Evolutionary conservation across 2,113 vertebrate species (phyloP), one percentile per base, ranked within the genome.

Genomic region (Nothobranchius furzeri): DNA sequence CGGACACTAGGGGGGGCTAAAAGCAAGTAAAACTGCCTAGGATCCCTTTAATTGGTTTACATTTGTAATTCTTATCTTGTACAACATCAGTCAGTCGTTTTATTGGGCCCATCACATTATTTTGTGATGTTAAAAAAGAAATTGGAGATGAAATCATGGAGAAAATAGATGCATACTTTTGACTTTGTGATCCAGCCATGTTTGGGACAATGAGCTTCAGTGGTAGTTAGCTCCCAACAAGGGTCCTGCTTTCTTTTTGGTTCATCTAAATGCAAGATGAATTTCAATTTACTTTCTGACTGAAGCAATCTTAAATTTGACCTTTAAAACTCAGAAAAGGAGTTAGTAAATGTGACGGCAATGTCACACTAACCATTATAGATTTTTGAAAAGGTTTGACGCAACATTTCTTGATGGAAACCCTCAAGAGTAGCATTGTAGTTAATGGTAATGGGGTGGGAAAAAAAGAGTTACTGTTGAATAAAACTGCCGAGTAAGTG

Each of bases 401-500:
- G 4, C 20, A 12, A 9, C 10, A 12, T 47, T 17, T 24, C 58
- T 47, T 45, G 12, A 45, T 45, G 20, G 43, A 46, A 25, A 30
- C 12, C 47, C 13, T 46, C 30, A 30, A 5, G 7, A 15, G 24
- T 25, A 30, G 4, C 4, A n/a, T 50, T 43, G 37, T 51, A 42
- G 46, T 17, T 46, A 35, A 12, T 35, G 7, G 57, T 43, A 50
- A 45, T 45, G 43, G 43, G 43, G 37, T 40, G 37, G 36, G 37
- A 9, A 40, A 40, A 40, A 40, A 45, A 3, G 43, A 45, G 12
- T 12, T 12, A 4, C 45, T 17, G 42, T 40, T 43, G 13, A 51
- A 48, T 47, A 60, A 60, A 61, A 61, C 25, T 61, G 58, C 50
- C 24, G 42, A 60, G 42, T 69, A 53, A 42, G 48, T 53, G 25